These are phyloP conservation scores for Sycophila texana DNA, from an alignment of 2,888 invertebrate genomes.

Conservation along the genomic window DNA sequence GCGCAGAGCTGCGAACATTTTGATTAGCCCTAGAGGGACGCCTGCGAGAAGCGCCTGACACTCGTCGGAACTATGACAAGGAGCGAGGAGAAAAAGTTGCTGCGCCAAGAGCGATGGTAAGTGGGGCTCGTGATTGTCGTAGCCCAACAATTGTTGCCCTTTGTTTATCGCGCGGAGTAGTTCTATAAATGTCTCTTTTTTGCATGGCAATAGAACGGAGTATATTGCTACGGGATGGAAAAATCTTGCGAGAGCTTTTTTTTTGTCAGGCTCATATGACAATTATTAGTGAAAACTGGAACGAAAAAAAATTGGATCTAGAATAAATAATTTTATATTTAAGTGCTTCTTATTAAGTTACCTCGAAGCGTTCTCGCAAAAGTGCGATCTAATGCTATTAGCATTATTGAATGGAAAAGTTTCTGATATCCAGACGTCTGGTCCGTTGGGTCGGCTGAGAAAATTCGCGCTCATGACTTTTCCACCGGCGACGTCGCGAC, in stretches of 20 bases:
- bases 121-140: neutral
- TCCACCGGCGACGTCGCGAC: neutral
- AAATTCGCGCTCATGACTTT: neutral
- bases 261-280: too few relatives aligned
- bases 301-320: too few relatives aligned
- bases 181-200: neutral
- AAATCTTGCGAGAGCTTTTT: too few relatives aligned
- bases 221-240: too few relatives aligned
- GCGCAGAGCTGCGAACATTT: slow-evolving; percentile 15
- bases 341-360: too few relatives aligned
- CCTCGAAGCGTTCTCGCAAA: too few relatives aligned
- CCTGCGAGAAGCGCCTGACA: neutral
- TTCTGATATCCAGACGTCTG: too few relatives aligned
- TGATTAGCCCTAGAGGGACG: slow-evolving; percentile 38
- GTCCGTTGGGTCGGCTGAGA: too few relatives aligned
- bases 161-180: neutral
- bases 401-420: too few relatives aligned
- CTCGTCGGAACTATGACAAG: neutral
- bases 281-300: too few relatives aligned
- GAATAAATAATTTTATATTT: too few relatives aligned
- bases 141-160: neutral
- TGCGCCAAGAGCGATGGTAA: neutral
- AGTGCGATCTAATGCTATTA: too few relatives aligned
- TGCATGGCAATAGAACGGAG: neutral
- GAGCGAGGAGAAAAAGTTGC: neutral